Evolutionary conservation across 2,113 vertebrate species (phyloP), one percentile per base, ranked within the genome.

Genomic region (Siniperca chuatsi): DNA sequence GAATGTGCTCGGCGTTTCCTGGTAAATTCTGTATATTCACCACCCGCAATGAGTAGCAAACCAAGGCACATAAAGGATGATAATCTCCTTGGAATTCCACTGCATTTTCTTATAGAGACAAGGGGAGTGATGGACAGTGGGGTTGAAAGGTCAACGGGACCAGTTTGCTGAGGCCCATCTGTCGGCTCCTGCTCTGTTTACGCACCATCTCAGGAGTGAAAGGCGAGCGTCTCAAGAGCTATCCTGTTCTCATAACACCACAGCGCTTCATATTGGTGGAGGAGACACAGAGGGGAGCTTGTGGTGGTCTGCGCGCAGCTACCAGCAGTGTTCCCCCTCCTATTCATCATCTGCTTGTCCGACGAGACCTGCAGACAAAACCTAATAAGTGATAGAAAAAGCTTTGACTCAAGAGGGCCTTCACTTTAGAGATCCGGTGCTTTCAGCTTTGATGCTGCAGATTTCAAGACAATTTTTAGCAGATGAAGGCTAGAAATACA

Each of bases 111-210:
- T 89, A 88, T 88, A 90, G 85, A 90, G 89, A 83, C 67, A 77
- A 86, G 90, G 90, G 71, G 87, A 90, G 83, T 76, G 91, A 88
- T 81, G 93, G 95, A 94, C 95, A 94, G 93, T 93, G 92, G 93
- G 94, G 94, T 94, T 92, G 85, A 92, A 84, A 94, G 95, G 95
- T 96, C 94, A 95, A 93, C 90, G 81, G 92, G 87, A 92, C 87
- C 89, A 90, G 94, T 96, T 95, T 95, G 94, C 93, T 88, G 92
- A 96, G 93, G 94, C 95, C 93, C 92, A 93, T 94, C 95, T 95
- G 94, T 93, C 89, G 83, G 87, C 88, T 87, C 89, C 90, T 80
- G 87, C 90, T 91, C 93, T 95, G 93, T 96, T 95, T 95, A 93
- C 93, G 86, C 90, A 92, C 86, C 85, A 94, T 92, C 93, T 93